Base-by-base conservation (phyloP, 2,888 invertebrate genomes). In the Endomychus coccineus region DNA sequence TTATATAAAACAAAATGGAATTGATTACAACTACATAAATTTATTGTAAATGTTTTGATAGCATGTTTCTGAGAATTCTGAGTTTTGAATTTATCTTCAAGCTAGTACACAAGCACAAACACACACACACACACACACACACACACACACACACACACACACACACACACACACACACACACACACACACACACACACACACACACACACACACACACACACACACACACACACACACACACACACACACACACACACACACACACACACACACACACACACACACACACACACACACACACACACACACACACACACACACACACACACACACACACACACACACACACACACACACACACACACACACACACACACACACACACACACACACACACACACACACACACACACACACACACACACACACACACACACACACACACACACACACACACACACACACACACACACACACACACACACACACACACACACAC, bases 61-160 rank as follows among this genome's bases (percentile, higher is more conserved):
- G n/a, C n/a, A n/a, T n/a, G n/a, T n/a, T n/a, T n/a, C n/a, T n/a
- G n/a, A n/a, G n/a, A n/a, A n/a, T n/a, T n/a, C n/a, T n/a, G n/a
- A n/a, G n/a, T n/a, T n/a, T n/a, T n/a, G n/a, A n/a, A n/a, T n/a
- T n/a, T n/a, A n/a, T n/a, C n/a, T n/a, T n/a, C n/a, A n/a, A n/a
- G n/a, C n/a, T n/a, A n/a, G n/a, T n/a, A n/a, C n/a, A n/a, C n/a
- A n/a, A n/a, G n/a, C n/a, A n/a, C n/a, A n/a, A n/a, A n/a, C n/a
- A n/a, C n/a, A n/a, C n/a, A n/a, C n/a, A n/a, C n/a, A n/a, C n/a
- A n/a, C n/a, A 19, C 21, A 19, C 21, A 19, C 21, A 19, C 21
- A 19, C 21, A 19, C 21, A 19, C 21, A 19, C 21, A 19, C 21
- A 19, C 21, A 19, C 21, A 19, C 21, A 19, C 21, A 19, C 21